A percentile compares a stretch with the other conserved stretches of the same genome.
Conservation (phyloP, 2,113 vertebrate genomes). For the Ondatra zibethicus region DNA sequence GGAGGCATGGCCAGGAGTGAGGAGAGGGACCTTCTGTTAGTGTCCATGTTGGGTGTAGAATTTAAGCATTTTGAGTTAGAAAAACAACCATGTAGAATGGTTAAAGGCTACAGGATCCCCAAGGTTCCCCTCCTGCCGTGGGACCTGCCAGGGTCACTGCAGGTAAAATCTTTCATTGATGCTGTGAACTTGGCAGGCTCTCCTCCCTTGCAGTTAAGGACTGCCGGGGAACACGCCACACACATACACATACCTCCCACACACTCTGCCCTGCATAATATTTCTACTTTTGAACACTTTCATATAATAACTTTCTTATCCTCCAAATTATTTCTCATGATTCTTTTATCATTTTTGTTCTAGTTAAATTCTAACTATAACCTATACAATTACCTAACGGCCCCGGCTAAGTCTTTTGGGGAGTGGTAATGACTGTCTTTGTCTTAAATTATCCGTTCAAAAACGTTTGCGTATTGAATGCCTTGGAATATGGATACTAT, state of each 20-base stretch:
- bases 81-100: too few relatives aligned
- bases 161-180: too few relatives aligned
- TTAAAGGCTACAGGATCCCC: too few relatives aligned
- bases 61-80: too few relatives aligned
- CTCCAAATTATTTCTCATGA: background rate
- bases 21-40: too few relatives aligned
- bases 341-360: background rate
- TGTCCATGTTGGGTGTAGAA: too few relatives aligned
- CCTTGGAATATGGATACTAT: background rate
- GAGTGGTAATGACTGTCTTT: background rate
- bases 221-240: background rate
- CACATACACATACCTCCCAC: background rate
- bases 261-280: background rate
- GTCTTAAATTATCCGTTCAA: constrained; percentile 42
- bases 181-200: too few relatives aligned
- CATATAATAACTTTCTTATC: background rate
- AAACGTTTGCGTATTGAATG: background rate
- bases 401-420: background rate
- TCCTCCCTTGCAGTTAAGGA: too few relatives aligned
- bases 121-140: too few relatives aligned
- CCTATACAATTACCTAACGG: background rate
- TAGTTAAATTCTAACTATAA: background rate
- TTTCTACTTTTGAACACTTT: background rate
- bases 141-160: too few relatives aligned
- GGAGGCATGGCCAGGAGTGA: too few relatives aligned